Conservation (phyloP, 2,797 vertebrate species). For the Decapterus maruadsi region DNA sequence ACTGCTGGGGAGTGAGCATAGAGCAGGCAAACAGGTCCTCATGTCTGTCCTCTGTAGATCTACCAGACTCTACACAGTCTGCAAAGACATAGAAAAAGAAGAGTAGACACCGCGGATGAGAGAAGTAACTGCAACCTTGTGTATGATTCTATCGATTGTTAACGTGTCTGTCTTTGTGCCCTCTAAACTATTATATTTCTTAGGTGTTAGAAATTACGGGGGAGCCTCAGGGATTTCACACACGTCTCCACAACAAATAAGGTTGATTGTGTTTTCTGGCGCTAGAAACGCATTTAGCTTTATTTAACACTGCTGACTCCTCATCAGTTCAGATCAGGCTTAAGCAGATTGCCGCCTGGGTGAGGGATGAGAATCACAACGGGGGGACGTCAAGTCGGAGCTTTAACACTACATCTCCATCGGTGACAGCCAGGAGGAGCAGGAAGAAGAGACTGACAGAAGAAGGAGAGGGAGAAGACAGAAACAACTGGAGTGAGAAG, state of each 20-base stretch:
- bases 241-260: neutral
- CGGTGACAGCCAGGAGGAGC: neutral
- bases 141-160: too few species aligned
- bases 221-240: too few species aligned
- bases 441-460: too few species aligned
- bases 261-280: neutral
- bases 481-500: too few species aligned
- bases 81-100: neutral
- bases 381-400: neutral
- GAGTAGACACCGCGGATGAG: neutral
- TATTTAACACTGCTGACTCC: neutral
- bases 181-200: neutral
- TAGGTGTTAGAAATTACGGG: neutral
- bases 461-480: too few species aligned
- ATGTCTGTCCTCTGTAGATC: neutral
- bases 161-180: too few species aligned
- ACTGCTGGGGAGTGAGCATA: neutral
- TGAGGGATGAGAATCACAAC: neutral
- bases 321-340: neutral
- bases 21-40: neutral
- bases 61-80: neutral
- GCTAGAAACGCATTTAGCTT: neutral
- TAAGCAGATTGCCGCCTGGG: neutral
- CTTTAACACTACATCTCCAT: neutral
- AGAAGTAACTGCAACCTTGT: neutral